phyloP scores from a whole-genome alignment of 2,113 vertebrate genomes.

The Cynoglossus semilaevis region DNA sequence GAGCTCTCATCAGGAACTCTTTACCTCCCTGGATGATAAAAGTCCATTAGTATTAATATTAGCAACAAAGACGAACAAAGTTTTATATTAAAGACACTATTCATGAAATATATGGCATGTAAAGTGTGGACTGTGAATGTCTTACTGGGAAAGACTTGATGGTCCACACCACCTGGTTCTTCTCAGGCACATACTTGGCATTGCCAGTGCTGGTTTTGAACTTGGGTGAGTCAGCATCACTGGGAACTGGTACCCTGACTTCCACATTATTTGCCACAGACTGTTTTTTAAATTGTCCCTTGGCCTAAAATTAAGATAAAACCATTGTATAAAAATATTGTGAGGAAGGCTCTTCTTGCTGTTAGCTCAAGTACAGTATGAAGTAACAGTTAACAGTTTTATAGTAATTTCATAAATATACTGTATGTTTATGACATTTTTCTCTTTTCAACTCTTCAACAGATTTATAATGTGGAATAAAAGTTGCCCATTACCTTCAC shows the following conservation, averaged over 20 bases:
- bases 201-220: conserved; percentile 90
- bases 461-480: background rate
- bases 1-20: conserved; percentile 93
- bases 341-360: background rate
- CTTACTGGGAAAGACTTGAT: conserved; percentile 95
- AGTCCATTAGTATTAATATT: background rate
- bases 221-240: conserved; percentile 90
- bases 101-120: background rate
- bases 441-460: no score
- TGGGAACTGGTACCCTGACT: conserved; percentile 89
- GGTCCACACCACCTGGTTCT: conserved; percentile 88
- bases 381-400: background rate
- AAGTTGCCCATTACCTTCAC: conserved; percentile 78
- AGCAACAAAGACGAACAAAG: background rate
- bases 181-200: conserved; percentile 89
- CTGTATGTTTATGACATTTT: no score
- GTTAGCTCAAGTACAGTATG: no score
- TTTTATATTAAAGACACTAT: background rate
- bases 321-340: background rate
- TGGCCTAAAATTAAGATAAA: conserved; percentile 77
- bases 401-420: background rate
- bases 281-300: conserved; percentile 97
- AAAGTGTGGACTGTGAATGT: background rate
- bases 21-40: conserved; percentile 82
- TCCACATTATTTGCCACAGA: conserved; percentile 94